These are phyloP conservation scores for Cylindroiulus punctatus DNA, from an alignment of 2,888 invertebrate species.

Conservation along the genomic window DNA sequence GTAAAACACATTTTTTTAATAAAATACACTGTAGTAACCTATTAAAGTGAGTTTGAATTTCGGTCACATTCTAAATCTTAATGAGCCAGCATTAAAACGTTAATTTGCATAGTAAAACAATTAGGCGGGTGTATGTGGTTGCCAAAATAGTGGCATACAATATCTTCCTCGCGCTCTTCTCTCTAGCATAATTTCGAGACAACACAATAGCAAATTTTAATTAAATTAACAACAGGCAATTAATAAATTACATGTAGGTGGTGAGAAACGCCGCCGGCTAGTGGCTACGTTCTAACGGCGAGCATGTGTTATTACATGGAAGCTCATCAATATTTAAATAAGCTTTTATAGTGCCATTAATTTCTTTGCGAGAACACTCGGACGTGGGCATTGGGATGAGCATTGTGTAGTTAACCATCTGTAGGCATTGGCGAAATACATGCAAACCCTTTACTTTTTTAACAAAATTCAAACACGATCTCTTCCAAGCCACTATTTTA, in stretches of 20 bases:
- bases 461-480: not conserved
- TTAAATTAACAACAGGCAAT: constrained; percentile 34
- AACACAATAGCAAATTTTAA: constrained; percentile 31
- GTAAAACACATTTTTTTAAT: not conserved
- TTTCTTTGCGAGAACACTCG: not conserved
- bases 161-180: not conserved
- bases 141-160: not conserved
- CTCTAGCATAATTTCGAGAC: not conserved
- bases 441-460: not conserved
- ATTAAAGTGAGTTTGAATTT: not conserved
- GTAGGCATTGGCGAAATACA: not conserved
- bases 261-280: not conserved
- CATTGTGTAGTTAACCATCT: not conserved
- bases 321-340: constrained; percentile 29
- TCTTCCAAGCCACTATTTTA: not conserved
- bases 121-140: not conserved
- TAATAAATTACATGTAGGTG: constrained; percentile 42
- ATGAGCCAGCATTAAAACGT: not conserved
- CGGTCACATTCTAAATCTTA: not conserved
- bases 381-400: not conserved
- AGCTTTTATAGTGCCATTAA: not conserved
- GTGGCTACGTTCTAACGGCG: not conserved
- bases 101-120: constrained; percentile 37
- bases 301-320: not conserved
- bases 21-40: too few relatives aligned